Evolutionary conservation across 2,113 vertebrate genomes (phyloP), one percentile per base, ranked within the genome.

Genomic region (Pandion haliaetus): DNA sequence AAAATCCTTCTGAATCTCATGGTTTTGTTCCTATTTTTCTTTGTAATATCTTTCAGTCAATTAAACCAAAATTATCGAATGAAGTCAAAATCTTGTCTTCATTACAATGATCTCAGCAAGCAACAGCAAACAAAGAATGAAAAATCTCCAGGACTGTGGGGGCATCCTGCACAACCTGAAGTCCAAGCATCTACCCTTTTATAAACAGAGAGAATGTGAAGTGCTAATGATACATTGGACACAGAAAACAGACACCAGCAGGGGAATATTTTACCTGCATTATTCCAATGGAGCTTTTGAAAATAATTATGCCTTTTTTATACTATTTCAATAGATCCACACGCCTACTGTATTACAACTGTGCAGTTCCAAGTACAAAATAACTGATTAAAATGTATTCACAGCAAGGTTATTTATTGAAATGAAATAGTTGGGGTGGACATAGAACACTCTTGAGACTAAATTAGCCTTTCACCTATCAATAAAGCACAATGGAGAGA

Each of bases 331-430:
- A 69, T 92, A 93, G 87, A 81, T 86, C 62, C 12, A 82, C 62
- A 93, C 8, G 14, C 95, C 65, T 83, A 85, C 95, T 83, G 57
- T 95, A 74, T 90, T 91, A 94, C 88, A 96, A 82, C 88, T 95
- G 80, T 74, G 88, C 69, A 82, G 71, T 91, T 86, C 93, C 66
- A 82, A 44, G 54, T 93, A 84, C 15, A 28, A 96, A 96, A 93
- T 97, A 80, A 95, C 93, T 96, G 97, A 96, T 97, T 97, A 97
- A 97, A 97, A 89, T 21, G 71, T 67, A 91, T 97, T 97, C 89
- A 79, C 72, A 92, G 90, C 82, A 96, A 74, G 54, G 28, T 91
- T 92, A 88, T 90, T 96, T 92, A 49, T 42, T 92, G 84, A 85
- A 91, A 78, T 92, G 62, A 77, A 94, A 66, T 83, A 92, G 88